Evolutionary conservation across 1,140 invertebrate genomes (phyloP).

Genomic region (Anoplophora glabripennis): DNA sequence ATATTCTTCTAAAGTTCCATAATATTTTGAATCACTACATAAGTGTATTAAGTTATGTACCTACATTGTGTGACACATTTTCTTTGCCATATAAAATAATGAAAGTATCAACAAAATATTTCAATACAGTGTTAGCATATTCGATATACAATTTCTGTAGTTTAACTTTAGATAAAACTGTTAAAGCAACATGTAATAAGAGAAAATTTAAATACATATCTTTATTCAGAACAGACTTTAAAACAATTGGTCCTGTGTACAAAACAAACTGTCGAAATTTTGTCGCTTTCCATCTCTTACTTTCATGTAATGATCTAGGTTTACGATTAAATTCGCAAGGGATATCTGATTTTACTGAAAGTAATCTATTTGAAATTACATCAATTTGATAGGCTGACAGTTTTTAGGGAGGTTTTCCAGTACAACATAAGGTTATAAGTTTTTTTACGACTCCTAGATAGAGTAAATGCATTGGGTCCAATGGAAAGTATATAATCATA

Average conservation of each 20-base stretch:
- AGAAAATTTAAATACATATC: conserved; percentile 1
- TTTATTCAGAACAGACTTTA: background rate
- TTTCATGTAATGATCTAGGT: background rate
- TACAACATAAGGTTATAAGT: background rate
- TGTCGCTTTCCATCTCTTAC: background rate
- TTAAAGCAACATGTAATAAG: background rate
- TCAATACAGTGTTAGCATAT: background rate
- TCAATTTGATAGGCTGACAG: background rate
- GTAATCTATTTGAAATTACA: background rate
- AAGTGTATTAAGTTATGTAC: too few species aligned
- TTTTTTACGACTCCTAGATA: background rate
- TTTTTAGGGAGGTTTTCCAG: background rate
- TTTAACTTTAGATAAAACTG: background rate
- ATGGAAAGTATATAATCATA: background rate
- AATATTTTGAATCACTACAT: too few species aligned
- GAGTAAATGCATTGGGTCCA: background rate
- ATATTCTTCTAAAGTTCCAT: too few species aligned
- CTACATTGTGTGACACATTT: too few species aligned
- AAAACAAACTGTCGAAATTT: background rate
- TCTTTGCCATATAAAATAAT: too few species aligned
- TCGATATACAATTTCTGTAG: background rate
- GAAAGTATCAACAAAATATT: background rate
- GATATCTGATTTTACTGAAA: background rate
- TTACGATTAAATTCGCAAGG: background rate
- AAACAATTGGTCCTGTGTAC: background rate